Percentiles rank a stretch among this genome's conserved stretches.
These are phyloP conservation scores for Phymatocera aterrima DNA, from an alignment of 2,888 invertebrate species.

Conservation along the genomic window DNA sequence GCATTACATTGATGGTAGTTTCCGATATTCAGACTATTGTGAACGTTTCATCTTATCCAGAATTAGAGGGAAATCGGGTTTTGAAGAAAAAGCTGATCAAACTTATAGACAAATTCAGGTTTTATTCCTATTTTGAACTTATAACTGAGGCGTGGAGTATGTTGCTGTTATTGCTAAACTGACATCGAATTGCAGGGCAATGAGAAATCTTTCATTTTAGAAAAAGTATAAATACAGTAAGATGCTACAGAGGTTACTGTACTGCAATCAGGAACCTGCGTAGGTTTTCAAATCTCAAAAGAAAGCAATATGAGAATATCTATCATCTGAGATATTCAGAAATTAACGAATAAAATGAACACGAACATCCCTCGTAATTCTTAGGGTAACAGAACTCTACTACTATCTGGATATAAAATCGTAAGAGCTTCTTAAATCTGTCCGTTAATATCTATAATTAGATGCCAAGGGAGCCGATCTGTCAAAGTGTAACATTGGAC, in stretches of 20 bases:
- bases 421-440: neutral
- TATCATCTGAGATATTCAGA: neutral
- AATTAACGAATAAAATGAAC: neutral
- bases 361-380: neutral
- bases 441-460: slow-evolving; percentile 15
- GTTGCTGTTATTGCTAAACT: too few species aligned
- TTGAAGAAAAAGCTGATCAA: too few species aligned
- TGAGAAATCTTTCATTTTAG: neutral
- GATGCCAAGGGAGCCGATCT: neutral
- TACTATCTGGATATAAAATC: neutral
- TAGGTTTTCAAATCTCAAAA: neutral
- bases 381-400: neutral
- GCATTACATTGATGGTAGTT: too few species aligned
- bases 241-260: neutral
- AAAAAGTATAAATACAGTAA: too few species aligned
- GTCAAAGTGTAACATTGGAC: neutral
- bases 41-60: too few species aligned
- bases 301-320: neutral
- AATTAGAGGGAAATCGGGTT: too few species aligned
- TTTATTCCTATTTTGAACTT: too few species aligned
- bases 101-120: too few species aligned
- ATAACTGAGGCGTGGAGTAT: too few species aligned
- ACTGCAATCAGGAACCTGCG: neutral
- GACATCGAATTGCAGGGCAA: too few species aligned
- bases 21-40: too few species aligned